Conservation (phyloP, 2,888 invertebrate species). For the Ashinkailepas kermadecensis region DNA sequence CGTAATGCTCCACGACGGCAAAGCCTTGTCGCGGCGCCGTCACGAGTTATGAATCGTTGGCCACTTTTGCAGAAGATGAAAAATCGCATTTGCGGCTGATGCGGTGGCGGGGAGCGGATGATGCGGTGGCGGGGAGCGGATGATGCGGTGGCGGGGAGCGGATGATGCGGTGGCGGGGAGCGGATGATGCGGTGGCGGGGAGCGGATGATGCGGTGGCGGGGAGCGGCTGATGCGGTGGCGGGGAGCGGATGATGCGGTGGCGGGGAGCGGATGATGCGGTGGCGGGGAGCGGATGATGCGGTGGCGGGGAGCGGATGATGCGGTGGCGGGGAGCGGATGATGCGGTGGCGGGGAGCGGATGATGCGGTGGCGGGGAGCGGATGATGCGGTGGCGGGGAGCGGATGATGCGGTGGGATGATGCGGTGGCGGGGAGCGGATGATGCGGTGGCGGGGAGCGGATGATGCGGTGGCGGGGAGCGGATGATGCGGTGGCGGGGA, state of each 20-base stretch:
- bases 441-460: neutral
- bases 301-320: neutral
- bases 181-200: neutral
- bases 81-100: neutral
- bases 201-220: no score
- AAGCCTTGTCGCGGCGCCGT: neutral
- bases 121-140: neutral
- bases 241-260: neutral
- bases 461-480: no score
- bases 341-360: neutral
- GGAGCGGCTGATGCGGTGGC: neutral
- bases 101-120: neutral
- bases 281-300: neutral
- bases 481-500: neutral
- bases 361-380: no score
- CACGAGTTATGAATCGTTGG: neutral
- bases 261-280: no score
- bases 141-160: neutral
- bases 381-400: neutral
- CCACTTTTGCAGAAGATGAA: neutral
- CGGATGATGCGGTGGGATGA: no score
- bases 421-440: no score
- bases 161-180: no score
- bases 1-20: neutral
- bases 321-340: no score